Percentiles rank a stretch among this genome's conserved stretches.
Conservation (phyloP, 2,888 invertebrate genomes). For the Teleogryllus oceanicus region DNA sequence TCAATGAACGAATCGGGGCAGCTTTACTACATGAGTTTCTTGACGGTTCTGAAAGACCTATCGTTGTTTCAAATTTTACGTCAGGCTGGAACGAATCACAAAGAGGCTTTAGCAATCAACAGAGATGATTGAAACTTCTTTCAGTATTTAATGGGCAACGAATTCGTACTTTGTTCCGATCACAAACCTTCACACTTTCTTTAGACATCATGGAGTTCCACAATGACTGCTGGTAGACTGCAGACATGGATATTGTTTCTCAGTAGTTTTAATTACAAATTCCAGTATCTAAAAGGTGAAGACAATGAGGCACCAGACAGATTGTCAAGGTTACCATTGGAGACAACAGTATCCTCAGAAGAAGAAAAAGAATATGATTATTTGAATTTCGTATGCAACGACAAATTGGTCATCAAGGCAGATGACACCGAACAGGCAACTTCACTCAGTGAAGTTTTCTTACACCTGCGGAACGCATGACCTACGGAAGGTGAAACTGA, state of each 20-base stretch:
- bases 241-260: neutral
- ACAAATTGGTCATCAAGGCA: too few species aligned
- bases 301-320: too few species aligned
- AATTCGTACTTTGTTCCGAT: neutral
- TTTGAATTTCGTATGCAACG: too few species aligned
- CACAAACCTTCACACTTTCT: neutral
- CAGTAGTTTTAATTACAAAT: neutral
- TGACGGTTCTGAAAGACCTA: neutral
- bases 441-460: too few species aligned
- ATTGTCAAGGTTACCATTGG: too few species aligned
- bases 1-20: neutral
- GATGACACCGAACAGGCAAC: too few species aligned
- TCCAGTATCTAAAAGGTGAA: too few species aligned
- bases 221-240: neutral
- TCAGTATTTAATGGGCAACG: neutral
- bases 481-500: too few species aligned
- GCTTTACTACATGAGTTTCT: neutral
- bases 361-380: too few species aligned
- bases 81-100: neutral
- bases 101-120: neutral
- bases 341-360: too few species aligned
- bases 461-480: too few species aligned
- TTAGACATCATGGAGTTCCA: neutral
- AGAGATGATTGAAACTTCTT: neutral
- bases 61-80: neutral